Evolutionary conservation across 2,113 vertebrate genomes (phyloP).

Genomic region (Talpa occidentalis): DNA sequence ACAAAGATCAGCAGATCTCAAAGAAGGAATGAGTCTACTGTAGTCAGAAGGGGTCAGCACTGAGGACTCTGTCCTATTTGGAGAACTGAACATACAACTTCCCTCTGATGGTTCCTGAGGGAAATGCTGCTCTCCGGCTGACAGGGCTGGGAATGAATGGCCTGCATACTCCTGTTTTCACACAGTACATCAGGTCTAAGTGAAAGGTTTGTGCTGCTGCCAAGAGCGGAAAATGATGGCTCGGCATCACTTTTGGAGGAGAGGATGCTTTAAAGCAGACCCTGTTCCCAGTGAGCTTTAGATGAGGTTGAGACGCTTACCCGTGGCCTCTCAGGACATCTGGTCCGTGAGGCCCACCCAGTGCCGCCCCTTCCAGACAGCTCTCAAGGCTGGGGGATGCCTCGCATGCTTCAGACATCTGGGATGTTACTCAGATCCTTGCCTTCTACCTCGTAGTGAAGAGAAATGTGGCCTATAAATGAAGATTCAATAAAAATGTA

Average conservation of each 20-base stretch:
- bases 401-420: constrained; percentile 58
- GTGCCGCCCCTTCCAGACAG: not conserved
- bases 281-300: constrained; percentile 41
- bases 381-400: constrained; percentile 24
- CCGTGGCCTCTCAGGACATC: constrained; percentile 58
- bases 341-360: constrained; percentile 56
- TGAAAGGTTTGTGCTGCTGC: constrained; percentile 80
- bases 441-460: constrained; percentile 11
- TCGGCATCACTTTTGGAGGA: constrained; percentile 48
- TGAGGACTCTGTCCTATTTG: constrained; percentile 15
- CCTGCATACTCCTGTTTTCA: constrained; percentile 73
- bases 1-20: not conserved
- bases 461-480: constrained; percentile 18
- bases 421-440: constrained; percentile 63
- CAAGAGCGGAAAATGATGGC: constrained; percentile 74
- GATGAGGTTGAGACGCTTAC: not conserved
- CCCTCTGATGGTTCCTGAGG: constrained; percentile 26
- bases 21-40: not conserved
- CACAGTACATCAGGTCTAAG: constrained; percentile 76
- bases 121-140: constrained; percentile 54
- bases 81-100: not conserved
- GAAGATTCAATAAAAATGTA: constrained; percentile 49
- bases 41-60: not conserved
- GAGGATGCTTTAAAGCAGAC: constrained; percentile 65
- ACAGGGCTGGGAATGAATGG: constrained; percentile 67